A percentile compares a stretch with the other conserved stretches of the same genome.
phyloP scores from a whole-genome alignment of 2,113 vertebrate species.

The Protobothrops mucrosquamatus region DNA sequence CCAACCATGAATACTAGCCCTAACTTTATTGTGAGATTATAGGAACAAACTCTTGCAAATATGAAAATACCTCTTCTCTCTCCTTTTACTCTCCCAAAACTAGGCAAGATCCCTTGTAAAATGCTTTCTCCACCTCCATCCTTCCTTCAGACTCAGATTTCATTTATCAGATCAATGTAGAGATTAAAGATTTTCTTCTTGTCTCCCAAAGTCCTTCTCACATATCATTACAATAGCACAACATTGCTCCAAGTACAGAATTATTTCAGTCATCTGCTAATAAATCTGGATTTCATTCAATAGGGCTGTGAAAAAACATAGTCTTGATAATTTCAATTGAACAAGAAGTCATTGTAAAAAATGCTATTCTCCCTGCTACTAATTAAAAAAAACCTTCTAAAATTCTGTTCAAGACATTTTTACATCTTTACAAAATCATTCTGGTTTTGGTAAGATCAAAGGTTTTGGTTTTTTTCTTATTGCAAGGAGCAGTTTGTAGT shows the following conservation, averaged over 20 bases:
- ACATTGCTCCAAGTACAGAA: neutral
- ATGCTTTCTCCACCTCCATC: neutral
- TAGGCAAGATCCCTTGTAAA: neutral
- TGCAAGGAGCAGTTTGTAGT: neutral
- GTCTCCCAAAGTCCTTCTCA: no score
- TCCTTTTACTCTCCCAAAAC: neutral
- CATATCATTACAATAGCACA: neutral
- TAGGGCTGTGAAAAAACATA: neutral
- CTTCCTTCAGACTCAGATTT: neutral
- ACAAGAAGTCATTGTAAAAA: neutral
- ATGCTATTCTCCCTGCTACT: neutral
- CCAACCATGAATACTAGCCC: neutral
- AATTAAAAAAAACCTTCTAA: neutral
- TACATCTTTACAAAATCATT: neutral
- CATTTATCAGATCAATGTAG: neutral
- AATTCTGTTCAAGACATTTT: neutral
- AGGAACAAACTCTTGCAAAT: neutral
- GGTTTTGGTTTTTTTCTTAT: neutral
- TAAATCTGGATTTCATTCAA: neutral
- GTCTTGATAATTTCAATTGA: neutral
- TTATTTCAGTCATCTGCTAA: neutral
- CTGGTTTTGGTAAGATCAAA: conserved; percentile 1
- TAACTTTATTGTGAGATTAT: neutral
- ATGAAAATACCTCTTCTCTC: neutral
- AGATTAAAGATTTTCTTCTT: neutral